Evolutionary conservation across 2,113 vertebrate species (phyloP).

Genomic region (Balaeniceps rex): DNA sequence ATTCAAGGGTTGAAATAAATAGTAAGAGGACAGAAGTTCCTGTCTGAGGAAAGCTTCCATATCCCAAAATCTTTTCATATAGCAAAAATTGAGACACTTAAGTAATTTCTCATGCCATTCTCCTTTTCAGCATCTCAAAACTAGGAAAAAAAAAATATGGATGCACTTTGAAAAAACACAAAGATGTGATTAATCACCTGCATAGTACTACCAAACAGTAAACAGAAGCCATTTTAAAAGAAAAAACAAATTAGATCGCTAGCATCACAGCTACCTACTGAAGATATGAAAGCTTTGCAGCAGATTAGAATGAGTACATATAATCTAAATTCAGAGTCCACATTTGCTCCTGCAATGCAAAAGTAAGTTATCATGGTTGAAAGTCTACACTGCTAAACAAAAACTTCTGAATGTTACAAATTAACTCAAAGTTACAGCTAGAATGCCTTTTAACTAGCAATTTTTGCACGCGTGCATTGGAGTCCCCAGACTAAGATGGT

Average conservation of each 20-base stretch:
- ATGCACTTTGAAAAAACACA: neutral
- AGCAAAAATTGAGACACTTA: neutral
- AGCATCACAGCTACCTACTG: neutral
- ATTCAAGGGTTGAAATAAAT: neutral
- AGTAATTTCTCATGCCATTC: neutral
- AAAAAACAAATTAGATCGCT: neutral
- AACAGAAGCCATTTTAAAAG: neutral
- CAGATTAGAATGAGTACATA: neutral
- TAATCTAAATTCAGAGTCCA: rapidly evolving
- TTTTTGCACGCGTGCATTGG: rapidly evolving
- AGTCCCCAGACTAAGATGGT: rapidly evolving
- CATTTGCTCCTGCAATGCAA: neutral
- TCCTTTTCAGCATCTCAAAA: neutral
- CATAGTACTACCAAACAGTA: neutral
- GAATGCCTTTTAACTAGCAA: neutral
- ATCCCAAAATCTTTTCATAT: neutral
- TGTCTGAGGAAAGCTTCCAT: neutral
- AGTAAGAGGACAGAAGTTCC: neutral
- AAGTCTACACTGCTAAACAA: neutral
- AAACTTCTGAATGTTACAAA: neutral
- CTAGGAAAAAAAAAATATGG: neutral
- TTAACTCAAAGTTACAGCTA: neutral
- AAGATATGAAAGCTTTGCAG: neutral
- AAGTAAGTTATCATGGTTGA: neutral
- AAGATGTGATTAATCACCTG: neutral